phyloP scores from a whole-genome alignment of 2,888 invertebrate species.

The Anaspis maculata region DNA sequence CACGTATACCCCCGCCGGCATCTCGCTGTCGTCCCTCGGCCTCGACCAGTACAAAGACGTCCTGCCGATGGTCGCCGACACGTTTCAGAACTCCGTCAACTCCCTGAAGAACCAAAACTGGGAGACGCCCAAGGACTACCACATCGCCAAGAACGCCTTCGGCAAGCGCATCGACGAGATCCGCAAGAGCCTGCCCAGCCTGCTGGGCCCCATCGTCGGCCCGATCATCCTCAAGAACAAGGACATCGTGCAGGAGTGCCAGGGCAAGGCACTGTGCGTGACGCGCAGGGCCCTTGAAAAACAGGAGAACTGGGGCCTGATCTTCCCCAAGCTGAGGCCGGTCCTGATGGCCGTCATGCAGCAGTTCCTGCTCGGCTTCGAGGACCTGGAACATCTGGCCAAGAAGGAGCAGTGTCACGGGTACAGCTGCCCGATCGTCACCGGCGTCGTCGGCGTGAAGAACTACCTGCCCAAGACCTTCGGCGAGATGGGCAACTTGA shows the following conservation, averaged over 20 bases:
- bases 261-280: conserved; percentile 1
- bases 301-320: conserved; percentile 4
- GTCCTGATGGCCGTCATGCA: neutral
- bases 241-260: conserved; percentile 2
- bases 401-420: neutral
- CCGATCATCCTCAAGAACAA: conserved; percentile 1
- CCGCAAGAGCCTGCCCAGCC: neutral
- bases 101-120: neutral
- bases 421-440: conserved; percentile 9
- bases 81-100: neutral
- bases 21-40: conserved; percentile 3
- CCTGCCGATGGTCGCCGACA: neutral
- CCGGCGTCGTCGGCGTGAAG: conserved; percentile 1
- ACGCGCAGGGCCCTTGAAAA: neutral
- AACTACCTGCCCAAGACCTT: conserved; percentile 3
- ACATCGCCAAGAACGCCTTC: conserved; percentile 1
- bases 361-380: conserved; percentile 1
- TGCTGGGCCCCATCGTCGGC: neutral
- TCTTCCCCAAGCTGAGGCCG: conserved; percentile 2
- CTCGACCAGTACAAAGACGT: conserved; percentile 2
- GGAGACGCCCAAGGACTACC: conserved; percentile 1
- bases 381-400: conserved; percentile 4
- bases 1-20: neutral
- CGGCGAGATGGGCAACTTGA: conserved; percentile 4
- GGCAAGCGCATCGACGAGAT: conserved; percentile 1